Evolutionary conservation across 2,888 invertebrate genomes (phyloP), one percentile per base, ranked within the genome.

Genomic region (Eremobia ochroleuca): DNA sequence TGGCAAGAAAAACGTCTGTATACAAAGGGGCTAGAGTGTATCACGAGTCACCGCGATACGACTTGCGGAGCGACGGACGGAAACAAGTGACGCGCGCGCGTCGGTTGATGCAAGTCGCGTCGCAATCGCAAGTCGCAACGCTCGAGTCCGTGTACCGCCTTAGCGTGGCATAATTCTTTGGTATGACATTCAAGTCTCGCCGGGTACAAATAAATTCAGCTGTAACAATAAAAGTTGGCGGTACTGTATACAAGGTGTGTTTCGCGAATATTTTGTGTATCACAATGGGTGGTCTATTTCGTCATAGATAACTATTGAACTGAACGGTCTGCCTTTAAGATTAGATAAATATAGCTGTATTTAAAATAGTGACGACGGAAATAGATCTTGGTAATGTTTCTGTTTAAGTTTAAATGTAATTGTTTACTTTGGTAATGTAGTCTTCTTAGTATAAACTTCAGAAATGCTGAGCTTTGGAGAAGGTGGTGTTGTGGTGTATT

Each of bases 171-270:
- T 87, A 85, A 88, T 86, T 88, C 76, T 76, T 83, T 75, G 67
- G 46, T 84, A 77, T 89, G 91, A 87, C 90, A 92, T 92, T 91
- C 89, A 82, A 90, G 86, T 83, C 81, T 84, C 74, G 69, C 65
- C 78, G 76, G 83, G 81, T 82, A 84, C 77, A 80, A 89, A 92
- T 91, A 91, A 92, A 91, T 91, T 88, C 85, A 81, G 88, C 85
- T 90, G 89, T 91, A 91, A 91, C 90, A 92, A 92, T 93, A 91
- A 91, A 92, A 90, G 82, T 76, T 86, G 83, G 65, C 75, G 67
- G 28, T 31, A 65, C 34, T 80, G 71, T 49, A 75, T 79, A 73
- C 88, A 91, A 91, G 90, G 91, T 92, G 90, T 90, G 82, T 87
- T 87, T 83, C 77, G 88, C 87, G 86, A 87, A 85, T 89, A 89